Base-by-base conservation (phyloP, 2,113 vertebrate genomes). In the Phalacrocorax pelagicus region DNA sequence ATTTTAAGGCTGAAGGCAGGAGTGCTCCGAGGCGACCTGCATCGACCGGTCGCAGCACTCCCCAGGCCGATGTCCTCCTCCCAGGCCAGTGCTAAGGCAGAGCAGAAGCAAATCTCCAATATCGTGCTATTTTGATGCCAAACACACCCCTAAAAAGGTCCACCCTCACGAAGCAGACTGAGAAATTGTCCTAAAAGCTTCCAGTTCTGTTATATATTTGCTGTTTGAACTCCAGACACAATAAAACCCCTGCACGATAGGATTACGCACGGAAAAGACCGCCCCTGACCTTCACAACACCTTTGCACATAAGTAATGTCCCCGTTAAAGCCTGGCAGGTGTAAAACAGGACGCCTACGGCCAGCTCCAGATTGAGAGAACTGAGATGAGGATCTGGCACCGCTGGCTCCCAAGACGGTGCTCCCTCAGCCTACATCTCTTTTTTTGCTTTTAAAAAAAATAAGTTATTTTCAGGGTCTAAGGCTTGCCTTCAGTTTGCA, bases 31-130 rank as follows among this genome's bases (percentile, higher is more conserved):
- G 3, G 7, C 2, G 4, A 77, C 29, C 69, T 51, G 67, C 44
- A 27, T 14, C 0, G 0, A 14, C 6, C 2, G 5, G 7, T 4
- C 26, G 11, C 44, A 57, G 44, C 34, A 14, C 0, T 0, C 12
- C n/a, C 19, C 67, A 46, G 57, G 15, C 1, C 0, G 15, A 59
- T 17, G 57, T 63, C 23, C 79, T 81, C 47, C 74, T 67, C 29
- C 9, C 5, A 15, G 22, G 8, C 27, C 57, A 42, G 7, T 1
- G 9, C 77, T 65, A 12, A 13, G 52, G 46, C 55, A 54, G 55
- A 70, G 51, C 22, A 55, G 38, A 59, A 40, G n/a, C 49, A 23
- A 23, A 66, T 32, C 30, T 4, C 46, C 17, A 59, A 1, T 4
- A 47, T 9, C 0, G 0, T 26, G 1, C 8, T 46, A 11, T 47